Conservation (phyloP, 2,797 vertebrate species). For the Urosaurus nigricauda region DNA sequence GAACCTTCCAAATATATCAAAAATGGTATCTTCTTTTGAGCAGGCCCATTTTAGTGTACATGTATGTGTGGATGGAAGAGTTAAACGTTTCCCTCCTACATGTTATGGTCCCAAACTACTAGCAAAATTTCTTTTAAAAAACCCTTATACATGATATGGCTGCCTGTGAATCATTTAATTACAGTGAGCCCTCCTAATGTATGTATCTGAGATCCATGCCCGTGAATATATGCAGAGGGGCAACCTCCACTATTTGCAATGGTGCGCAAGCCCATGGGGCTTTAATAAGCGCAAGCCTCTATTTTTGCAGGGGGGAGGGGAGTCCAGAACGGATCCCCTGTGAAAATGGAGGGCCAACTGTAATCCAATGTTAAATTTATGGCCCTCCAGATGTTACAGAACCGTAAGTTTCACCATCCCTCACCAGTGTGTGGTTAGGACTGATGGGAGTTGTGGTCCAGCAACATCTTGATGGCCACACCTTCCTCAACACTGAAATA, state of each 20-base stretch:
- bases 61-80: background rate
- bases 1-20: background rate
- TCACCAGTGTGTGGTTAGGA: background rate
- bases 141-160: background rate
- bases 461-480: background rate
- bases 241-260: no score
- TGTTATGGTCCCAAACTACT: background rate
- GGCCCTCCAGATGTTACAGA: background rate
- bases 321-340: no score
- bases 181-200: no score
- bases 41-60: background rate
- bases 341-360: no score
- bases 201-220: no score
- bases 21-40: background rate
- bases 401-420: background rate
- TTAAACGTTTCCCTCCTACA: background rate
- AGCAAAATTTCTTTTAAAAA: background rate
- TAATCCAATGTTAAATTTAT: no score
- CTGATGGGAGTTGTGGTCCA: background rate
- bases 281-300: no score
- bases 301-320: no score
- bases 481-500: background rate
- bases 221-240: no score
- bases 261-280: no score
- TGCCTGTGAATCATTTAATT: background rate